A percentile compares a stretch with the other conserved stretches of the same genome.
Evolutionary conservation across 2,797 vertebrate genomes (phyloP).

Genomic region (Eidolon dupreanum): DNA sequence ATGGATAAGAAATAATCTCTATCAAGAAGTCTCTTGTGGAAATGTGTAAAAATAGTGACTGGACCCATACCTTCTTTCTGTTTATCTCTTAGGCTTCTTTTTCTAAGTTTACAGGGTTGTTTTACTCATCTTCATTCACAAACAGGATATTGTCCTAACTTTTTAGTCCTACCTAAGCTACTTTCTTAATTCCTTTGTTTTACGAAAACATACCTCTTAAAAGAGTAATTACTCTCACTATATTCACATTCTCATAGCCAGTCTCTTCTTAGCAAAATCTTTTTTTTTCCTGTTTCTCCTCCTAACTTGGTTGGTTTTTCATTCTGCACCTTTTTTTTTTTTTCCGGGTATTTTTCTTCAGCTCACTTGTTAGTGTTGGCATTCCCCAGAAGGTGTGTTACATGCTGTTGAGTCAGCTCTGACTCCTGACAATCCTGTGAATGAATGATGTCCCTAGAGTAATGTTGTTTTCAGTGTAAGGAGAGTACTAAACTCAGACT

Average conservation of each 20-base stretch:
- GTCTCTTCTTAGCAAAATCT: background rate
- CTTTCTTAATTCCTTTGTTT: background rate
- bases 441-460: background rate
- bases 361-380: background rate
- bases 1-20: background rate
- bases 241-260: background rate
- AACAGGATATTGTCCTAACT: background rate
- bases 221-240: background rate
- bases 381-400: background rate
- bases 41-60: background rate
- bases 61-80: background rate
- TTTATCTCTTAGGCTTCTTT: background rate
- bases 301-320: background rate
- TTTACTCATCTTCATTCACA: background rate
- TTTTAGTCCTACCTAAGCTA: background rate
- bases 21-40: background rate
- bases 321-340: background rate
- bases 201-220: background rate
- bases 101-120: background rate
- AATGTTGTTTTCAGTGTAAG: background rate
- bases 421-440: background rate
- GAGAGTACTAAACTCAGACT: background rate
- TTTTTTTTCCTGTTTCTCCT: background rate
- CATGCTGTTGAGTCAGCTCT: background rate
- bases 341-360: background rate